Percentiles rank a stretch among this genome's conserved stretches.
phyloP scores from a whole-genome alignment of 2,797 vertebrate genomes.

The Neosilurus mollespiculum region DNA sequence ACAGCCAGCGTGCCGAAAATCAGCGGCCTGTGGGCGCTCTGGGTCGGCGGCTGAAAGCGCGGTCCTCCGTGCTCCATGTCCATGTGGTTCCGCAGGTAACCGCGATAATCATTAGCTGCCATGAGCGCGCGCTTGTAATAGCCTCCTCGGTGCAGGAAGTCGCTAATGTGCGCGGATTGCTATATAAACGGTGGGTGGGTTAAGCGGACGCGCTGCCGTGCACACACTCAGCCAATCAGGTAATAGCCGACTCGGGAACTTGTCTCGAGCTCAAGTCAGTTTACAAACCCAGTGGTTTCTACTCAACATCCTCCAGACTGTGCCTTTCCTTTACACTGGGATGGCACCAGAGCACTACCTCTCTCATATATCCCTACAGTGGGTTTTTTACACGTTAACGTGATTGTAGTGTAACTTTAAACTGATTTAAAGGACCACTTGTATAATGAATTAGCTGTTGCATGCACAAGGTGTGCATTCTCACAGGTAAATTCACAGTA shows the following conservation, averaged over 20 bases:
- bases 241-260: slow-evolving; percentile 22
- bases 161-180: slow-evolving; percentile 58
- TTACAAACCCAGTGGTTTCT: not conserved
- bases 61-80: slow-evolving; percentile 72
- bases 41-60: slow-evolving; percentile 68
- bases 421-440: not conserved
- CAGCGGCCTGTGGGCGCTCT: slow-evolving; percentile 71
- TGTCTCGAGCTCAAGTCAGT: not conserved
- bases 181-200: slow-evolving; percentile 74
- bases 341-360: not conserved
- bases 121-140: slow-evolving; percentile 68
- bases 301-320: not conserved
- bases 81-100: slow-evolving; percentile 73
- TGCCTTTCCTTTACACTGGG: not conserved
- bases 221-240: slow-evolving; percentile 63
- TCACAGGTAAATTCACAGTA: not conserved
- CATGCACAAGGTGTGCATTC: no score
- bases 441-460: not conserved
- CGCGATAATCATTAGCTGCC: slow-evolving; percentile 78
- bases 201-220: slow-evolving; percentile 40
- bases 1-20: slow-evolving; percentile 83
- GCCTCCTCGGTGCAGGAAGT: slow-evolving; percentile 61
- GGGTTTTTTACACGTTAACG: not conserved
- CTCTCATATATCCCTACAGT: not conserved
- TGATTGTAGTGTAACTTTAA: not conserved